Percentiles rank a stretch among this genome's conserved stretches.
Conservation (phyloP, 2,113 vertebrate genomes). For the Cichladusa arquata region DNA sequence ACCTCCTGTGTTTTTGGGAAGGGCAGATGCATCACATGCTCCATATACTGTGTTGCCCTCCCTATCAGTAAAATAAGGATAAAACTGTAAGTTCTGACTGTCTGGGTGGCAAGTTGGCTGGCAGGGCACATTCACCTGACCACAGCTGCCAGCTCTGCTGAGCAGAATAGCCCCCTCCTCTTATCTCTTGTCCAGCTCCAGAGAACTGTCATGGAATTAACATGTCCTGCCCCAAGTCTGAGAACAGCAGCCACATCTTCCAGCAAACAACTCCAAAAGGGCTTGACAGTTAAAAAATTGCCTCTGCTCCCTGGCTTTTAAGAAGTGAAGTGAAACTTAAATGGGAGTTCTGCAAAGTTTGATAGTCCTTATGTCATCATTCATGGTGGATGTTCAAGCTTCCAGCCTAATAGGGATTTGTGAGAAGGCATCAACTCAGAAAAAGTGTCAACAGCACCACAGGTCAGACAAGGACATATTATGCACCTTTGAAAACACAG, state of each 20-base stretch:
- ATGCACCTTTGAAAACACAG: slow-evolving; percentile 54
- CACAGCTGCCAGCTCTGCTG: background rate
- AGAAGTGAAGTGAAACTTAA: background rate
- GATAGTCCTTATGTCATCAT: slow-evolving; percentile 8
- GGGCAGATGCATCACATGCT: background rate
- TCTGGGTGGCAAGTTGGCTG: background rate
- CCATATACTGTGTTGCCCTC: background rate
- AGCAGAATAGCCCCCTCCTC: background rate
- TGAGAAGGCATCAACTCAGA: slow-evolving; percentile 33
- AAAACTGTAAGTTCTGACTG: background rate
- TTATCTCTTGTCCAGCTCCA: background rate
- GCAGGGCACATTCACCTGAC: background rate
- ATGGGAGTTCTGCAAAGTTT: background rate
- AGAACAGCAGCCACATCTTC: background rate
- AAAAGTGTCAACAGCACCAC: slow-evolving; percentile 37
- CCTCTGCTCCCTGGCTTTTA: background rate
- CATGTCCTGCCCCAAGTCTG: background rate
- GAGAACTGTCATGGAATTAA: background rate
- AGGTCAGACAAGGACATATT: slow-evolving; percentile 57
- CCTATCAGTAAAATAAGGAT: background rate
- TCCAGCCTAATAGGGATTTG: slow-evolving; percentile 30
- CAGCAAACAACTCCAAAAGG: background rate
- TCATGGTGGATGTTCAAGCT: background rate
- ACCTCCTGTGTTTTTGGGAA: background rate
- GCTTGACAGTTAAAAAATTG: background rate